Evolutionary conservation across 1,140 invertebrate species (phyloP), one percentile per base, ranked within the genome.

Genomic region (Diachasma alloeum): DNA sequence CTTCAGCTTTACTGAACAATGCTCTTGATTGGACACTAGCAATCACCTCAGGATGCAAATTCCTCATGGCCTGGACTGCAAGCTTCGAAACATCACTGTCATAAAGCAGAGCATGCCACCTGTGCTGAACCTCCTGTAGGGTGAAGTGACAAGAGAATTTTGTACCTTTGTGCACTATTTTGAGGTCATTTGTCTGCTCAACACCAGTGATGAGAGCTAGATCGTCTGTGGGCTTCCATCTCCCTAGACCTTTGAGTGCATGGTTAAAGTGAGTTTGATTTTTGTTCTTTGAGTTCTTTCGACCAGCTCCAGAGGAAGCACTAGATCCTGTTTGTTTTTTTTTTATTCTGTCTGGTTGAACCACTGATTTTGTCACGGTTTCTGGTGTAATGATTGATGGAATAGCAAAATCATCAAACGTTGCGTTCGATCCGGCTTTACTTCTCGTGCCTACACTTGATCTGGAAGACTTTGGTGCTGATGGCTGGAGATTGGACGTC

Each of bases 141-240:
- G 97, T 97, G 86, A 99, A 99, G 78, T 96, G 94, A 85, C 97
- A 98, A 0, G 97, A 98, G 90, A 99, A 99, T 87, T 98, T 99
- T 4, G 97, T 94, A 24, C 97, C 97, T 79, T 95, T 91, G 86
- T 98, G 96, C 9, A 99, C 88, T 87, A 90, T 90, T 82, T 86
- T 84, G 59, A 90, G 84, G 71, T 87, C 84, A 79, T 86, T 90
- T 88, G 96, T 95, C 89, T 99, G 98, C 84, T 97, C 95, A 10
- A 99, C 96, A 79, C 96, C 97, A 81, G 96, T 94, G 77, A 99
- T 97, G 0, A 99, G 90, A 1, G 96, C 94, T 8, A 99, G 90
- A 90, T 99, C 98, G 91, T 99, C 98, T 39, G 96, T 95, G 15
- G 98, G 97, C 87, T 99, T 99, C 98, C 98, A 99, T 79, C 97